A percentile compares a stretch with the other conserved stretches of the same genome.
phyloP scores from a whole-genome alignment of 2,888 invertebrate genomes.

The Girardia tigrina region DNA sequence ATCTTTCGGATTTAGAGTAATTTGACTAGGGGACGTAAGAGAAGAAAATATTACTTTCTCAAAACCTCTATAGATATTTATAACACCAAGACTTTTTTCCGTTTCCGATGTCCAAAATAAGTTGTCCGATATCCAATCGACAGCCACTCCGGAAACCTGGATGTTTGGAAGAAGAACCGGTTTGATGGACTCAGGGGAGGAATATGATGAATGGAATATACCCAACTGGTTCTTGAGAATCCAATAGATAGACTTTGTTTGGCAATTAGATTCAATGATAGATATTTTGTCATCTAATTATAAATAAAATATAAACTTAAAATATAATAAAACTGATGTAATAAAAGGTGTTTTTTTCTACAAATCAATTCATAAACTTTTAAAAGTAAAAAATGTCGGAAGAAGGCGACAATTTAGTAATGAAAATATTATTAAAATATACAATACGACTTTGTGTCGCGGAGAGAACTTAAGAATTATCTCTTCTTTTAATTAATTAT shows the following conservation, averaged over 20 bases:
- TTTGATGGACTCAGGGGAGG: not conserved
- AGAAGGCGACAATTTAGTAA: too few species aligned
- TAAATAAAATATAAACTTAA: too few species aligned
- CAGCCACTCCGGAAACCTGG: not conserved
- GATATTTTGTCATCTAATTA: not conserved
- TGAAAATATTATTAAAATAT: too few species aligned
- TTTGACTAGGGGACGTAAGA: not conserved
- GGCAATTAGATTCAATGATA: not conserved
- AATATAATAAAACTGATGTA: too few species aligned
- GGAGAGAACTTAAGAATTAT: too few species aligned
- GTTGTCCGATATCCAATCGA: constrained; percentile 12
- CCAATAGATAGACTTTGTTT: not conserved
- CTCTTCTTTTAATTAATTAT: too few species aligned
- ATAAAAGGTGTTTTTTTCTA: too few species aligned
- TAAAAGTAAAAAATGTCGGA: too few species aligned
- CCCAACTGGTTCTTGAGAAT: not conserved
- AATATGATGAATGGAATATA: constrained; percentile 12
- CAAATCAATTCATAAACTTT: too few species aligned
- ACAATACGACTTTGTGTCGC: too few species aligned
- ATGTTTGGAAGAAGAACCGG: not conserved
- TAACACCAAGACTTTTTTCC: not conserved
- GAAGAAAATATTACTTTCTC: not conserved
- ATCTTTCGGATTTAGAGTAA: not conserved
- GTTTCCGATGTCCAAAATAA: not conserved
- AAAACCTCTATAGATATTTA: constrained; percentile 1